Evolutionary conservation across 2,888 invertebrate species (phyloP).

Genomic region (Shargacucullia verbasci): DNA sequence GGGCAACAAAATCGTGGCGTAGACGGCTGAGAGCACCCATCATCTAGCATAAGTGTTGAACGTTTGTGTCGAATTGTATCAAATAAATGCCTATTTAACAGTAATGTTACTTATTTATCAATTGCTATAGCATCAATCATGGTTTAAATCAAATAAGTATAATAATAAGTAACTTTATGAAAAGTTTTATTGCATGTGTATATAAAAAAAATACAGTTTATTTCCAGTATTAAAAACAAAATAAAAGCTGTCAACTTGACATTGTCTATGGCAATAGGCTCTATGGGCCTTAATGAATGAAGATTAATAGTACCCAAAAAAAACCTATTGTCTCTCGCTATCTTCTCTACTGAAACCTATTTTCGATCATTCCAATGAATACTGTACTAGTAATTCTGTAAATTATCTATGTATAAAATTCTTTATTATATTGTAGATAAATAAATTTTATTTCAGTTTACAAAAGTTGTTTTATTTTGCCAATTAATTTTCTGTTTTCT

Average conservation of each 20-base stretch:
- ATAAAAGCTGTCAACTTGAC: too few species aligned
- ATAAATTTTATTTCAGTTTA: slow-evolving; percentile 73
- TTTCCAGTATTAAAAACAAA: too few species aligned
- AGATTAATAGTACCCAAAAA: too few species aligned
- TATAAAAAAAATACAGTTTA: too few species aligned
- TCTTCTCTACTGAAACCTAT: slow-evolving; percentile 1
- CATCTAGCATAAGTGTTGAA: slow-evolving; percentile 41
- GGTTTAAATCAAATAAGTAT: too few species aligned
- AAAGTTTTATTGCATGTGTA: neutral
- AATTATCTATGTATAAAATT: slow-evolving; percentile 49
- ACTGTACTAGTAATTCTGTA: slow-evolving; percentile 28
- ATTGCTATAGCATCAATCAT: slow-evolving; percentile 24
- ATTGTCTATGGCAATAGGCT: too few species aligned
- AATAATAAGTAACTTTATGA: too few species aligned
- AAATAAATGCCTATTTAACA: slow-evolving; percentile 30
- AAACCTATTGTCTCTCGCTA: slow-evolving; percentile 21
- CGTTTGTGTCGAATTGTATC: slow-evolving; percentile 38
- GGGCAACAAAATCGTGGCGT: slow-evolving; percentile 66
- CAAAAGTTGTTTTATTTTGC: slow-evolving; percentile 5
- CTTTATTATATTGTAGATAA: slow-evolving; percentile 67
- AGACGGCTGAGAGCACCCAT: slow-evolving; percentile 52
- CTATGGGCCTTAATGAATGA: too few species aligned
- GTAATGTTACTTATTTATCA: slow-evolving; percentile 8
- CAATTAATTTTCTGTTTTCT: too few species aligned
- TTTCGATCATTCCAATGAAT: slow-evolving; percentile 49